Percentiles rank a stretch among this genome's conserved stretches.
phyloP scores from a whole-genome alignment of 2,797 vertebrate genomes.

The Gallinago solitaria region DNA sequence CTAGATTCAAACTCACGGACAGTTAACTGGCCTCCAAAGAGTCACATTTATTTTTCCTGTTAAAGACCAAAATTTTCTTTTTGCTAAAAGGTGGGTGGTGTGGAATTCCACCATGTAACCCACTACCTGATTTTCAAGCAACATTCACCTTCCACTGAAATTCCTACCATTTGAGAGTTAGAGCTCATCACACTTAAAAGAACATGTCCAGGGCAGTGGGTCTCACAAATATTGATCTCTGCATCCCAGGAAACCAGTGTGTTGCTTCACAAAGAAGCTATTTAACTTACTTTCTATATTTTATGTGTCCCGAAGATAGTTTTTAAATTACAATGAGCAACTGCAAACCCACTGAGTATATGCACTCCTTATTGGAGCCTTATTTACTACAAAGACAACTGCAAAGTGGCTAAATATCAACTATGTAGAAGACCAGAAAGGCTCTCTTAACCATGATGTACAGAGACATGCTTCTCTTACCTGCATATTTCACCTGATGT shows the following conservation, averaged over 20 bases:
- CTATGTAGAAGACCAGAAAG: background rate
- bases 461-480: background rate
- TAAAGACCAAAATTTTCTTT: background rate
- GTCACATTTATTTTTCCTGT: background rate
- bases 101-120: background rate
- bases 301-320: background rate
- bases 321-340: background rate
- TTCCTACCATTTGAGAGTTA: background rate
- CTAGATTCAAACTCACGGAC: background rate
- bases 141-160: background rate
- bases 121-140: background rate
- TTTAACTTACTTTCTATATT: background rate
- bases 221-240: background rate
- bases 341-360: background rate
- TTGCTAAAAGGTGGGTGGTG: background rate
- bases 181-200: background rate
- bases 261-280: background rate
- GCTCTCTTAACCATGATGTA: accelerated
- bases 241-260: background rate
- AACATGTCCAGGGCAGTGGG: background rate
- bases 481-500: constrained; percentile 14
- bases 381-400: background rate
- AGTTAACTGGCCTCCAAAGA: background rate
- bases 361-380: background rate
- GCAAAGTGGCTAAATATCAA: background rate